A percentile compares a stretch with the other conserved stretches of the same genome.
Conservation (phyloP, 1,140 invertebrate species). For the Brachionus rubens region DNA sequence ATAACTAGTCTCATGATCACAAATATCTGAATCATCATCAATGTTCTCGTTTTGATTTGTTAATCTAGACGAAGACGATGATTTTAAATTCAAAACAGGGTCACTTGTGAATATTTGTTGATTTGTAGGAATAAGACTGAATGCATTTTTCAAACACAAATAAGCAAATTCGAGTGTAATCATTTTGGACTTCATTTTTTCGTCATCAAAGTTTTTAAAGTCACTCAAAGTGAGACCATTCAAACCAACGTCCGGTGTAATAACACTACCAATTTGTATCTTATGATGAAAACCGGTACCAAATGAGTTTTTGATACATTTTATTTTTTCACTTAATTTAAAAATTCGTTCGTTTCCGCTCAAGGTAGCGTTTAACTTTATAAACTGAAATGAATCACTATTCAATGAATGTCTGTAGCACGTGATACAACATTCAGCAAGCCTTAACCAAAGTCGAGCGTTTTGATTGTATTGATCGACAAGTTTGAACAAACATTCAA, state of each 20-base stretch:
- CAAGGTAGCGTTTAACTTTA: not conserved
- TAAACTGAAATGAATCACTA: not conserved
- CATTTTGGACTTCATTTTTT: constrained; percentile 68
- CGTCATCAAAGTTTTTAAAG: constrained; percentile 18
- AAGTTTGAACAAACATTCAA: constrained; percentile 84
- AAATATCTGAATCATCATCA: not conserved
- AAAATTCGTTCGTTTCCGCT: constrained; percentile 41
- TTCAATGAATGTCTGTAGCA: constrained; percentile 51
- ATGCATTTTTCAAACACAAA: constrained; percentile 79
- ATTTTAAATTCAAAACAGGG: not conserved
- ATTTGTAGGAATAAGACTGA: constrained; percentile 57
- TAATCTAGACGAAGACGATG: not conserved
- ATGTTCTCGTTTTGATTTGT: not conserved
- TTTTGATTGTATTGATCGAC: constrained; percentile 80
- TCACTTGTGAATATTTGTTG: constrained; percentile 1
- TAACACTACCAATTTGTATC: constrained; percentile 62
- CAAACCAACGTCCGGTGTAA: constrained; percentile 50
- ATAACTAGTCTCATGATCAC: not conserved
- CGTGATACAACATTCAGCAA: constrained; percentile 76
- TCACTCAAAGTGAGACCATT: not conserved
- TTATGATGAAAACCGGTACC: constrained; percentile 67
- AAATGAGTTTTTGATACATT: constrained; percentile 67
- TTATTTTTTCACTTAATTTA: constrained; percentile 63
- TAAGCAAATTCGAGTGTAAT: constrained; percentile 82
- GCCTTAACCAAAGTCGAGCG: constrained; percentile 80